Conservation (phyloP, 2,888 invertebrate species). For the Ichneumoninae sp. region DNA sequence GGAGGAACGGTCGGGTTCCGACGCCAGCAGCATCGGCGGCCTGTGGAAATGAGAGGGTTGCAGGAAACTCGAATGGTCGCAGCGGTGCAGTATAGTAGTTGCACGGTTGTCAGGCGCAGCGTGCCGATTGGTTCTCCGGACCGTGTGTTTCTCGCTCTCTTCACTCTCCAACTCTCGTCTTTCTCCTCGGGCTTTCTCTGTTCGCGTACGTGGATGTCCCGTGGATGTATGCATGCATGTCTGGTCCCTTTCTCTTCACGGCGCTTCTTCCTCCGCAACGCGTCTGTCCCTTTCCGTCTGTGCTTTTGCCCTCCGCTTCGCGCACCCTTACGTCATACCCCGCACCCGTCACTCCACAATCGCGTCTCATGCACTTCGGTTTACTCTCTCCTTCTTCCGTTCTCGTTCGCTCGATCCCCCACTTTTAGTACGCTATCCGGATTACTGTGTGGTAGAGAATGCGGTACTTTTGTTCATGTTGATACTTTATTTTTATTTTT, state of each 20-base stretch:
- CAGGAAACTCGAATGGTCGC: slow-evolving; percentile 81
- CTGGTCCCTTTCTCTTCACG: slow-evolving; percentile 37
- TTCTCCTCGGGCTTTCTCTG: slow-evolving; percentile 62
- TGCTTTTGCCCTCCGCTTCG: slow-evolving; percentile 31
- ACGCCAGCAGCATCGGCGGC: slow-evolving; percentile 62
- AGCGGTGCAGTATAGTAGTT: slow-evolving; percentile 77
- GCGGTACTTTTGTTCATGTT: not conserved
- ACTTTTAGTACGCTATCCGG: not conserved
- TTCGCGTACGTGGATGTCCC: slow-evolving; percentile 26
- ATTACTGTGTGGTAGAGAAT: not conserved
- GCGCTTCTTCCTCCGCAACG: slow-evolving; percentile 23
- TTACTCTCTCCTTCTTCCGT: slow-evolving; percentile 19
- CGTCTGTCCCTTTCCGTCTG: slow-evolving; percentile 15
- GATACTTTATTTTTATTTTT: not conserved
- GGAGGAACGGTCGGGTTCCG: slow-evolving; percentile 54
- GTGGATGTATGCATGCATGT: slow-evolving; percentile 3
- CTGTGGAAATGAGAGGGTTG: slow-evolving; percentile 73
- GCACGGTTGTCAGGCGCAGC: slow-evolving; percentile 80
- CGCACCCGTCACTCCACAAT: slow-evolving; percentile 58
- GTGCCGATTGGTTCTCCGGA: slow-evolving; percentile 78
- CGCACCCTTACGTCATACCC: slow-evolving; percentile 58
- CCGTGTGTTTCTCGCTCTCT: slow-evolving; percentile 67
- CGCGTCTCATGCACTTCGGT: slow-evolving; percentile 59
- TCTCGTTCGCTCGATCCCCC: slow-evolving; percentile 21
- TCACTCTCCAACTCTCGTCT: slow-evolving; percentile 24